phyloP scores from a whole-genome alignment of 1,140 invertebrate species.

The Danaus melanippus region DNA sequence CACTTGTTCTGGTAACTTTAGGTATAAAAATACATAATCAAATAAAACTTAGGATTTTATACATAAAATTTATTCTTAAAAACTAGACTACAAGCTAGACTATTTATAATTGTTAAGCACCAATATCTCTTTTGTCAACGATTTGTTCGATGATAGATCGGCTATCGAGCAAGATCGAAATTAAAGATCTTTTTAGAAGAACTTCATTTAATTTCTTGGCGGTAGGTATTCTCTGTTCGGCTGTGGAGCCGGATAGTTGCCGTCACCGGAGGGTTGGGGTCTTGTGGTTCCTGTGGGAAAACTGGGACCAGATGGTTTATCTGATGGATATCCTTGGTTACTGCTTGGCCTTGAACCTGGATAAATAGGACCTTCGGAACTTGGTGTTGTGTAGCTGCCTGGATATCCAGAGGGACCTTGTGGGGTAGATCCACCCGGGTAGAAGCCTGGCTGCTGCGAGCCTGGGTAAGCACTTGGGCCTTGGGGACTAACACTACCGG shows the following conservation, averaged over 20 bases:
- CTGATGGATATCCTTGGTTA: conserved; percentile 59
- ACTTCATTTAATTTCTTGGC: conserved; percentile 53
- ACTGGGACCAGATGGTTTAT: conserved; percentile 57
- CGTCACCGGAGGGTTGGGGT: conserved; percentile 26
- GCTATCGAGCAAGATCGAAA: too few relatives aligned
- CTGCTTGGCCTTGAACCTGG: conserved; percentile 35
- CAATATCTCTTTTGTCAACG: conserved; percentile 49
- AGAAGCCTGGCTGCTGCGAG: conserved; percentile 6
- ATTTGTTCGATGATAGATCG: conserved; percentile 1
- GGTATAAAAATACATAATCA: conserved; percentile 1
- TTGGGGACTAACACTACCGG: conserved; percentile 61
- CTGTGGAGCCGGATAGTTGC: conserved; percentile 35
- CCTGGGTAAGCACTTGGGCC: conserved; percentile 26
- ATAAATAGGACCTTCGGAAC: conserved; percentile 56
- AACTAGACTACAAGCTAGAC: conserved; percentile 2
- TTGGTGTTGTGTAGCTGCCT: conserved; percentile 12
- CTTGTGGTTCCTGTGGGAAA: conserved; percentile 42
- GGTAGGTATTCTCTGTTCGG: conserved; percentile 75
- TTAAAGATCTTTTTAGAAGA: too few relatives aligned
- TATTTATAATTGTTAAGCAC: conserved; percentile 29
- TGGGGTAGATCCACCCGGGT: conserved; percentile 22
- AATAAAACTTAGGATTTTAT: conserved; percentile 9
- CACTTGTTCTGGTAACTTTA: conserved; percentile 52
- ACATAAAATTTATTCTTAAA: conserved; percentile 9
- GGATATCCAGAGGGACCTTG: conserved; percentile 25